Conservation (phyloP, 2,113 vertebrate species). For the Melozone crissalis region DNA sequence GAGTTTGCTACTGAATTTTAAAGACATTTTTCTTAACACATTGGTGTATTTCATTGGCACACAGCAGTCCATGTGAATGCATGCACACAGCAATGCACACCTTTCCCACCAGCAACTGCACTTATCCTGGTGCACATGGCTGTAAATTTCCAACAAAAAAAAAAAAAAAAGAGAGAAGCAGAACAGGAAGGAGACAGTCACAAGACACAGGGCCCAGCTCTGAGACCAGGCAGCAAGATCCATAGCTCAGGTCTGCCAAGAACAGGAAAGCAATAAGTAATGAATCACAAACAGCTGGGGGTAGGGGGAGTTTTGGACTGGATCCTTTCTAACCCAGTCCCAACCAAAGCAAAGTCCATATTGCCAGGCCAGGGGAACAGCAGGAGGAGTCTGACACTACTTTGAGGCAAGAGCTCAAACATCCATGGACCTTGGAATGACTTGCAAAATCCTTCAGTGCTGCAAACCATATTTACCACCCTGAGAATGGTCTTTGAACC, state of each 20-base stretch:
- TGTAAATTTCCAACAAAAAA: neutral
- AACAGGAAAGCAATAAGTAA: neutral
- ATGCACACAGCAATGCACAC: neutral
- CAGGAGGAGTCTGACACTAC: neutral
- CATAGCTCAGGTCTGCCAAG: neutral
- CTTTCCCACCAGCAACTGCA: neutral
- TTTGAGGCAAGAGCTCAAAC: neutral
- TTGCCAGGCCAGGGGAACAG: neutral
- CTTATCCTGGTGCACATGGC: neutral
- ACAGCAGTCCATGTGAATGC: neutral
- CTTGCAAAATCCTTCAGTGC: neutral
- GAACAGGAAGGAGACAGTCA: neutral
- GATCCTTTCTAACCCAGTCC: neutral
- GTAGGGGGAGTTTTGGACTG: neutral
- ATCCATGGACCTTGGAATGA: neutral
- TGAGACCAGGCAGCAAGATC: neutral
- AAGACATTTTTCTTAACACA: neutral
- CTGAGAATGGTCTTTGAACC: neutral
- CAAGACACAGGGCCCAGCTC: neutral
- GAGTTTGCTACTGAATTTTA: neutral
- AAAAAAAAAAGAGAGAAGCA: neutral
- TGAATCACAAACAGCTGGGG: neutral
- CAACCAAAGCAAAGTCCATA: neutral
- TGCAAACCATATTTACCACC: neutral
- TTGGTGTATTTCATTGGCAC: neutral